Conservation (phyloP, 2,888 invertebrate genomes). For the Fragum sueziense region DNA sequence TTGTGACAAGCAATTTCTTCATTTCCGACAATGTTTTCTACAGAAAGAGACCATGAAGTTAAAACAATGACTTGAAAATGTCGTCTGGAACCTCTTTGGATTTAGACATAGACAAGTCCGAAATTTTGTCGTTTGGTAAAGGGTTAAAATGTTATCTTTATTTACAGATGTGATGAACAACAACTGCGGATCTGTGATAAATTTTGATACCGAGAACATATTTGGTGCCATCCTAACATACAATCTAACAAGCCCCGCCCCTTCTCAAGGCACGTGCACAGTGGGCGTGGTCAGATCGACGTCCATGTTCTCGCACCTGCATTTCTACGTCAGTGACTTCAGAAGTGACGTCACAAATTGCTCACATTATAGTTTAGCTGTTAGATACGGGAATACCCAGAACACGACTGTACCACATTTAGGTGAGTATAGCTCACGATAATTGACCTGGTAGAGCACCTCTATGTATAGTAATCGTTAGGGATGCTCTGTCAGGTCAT, state of each 20-base stretch:
- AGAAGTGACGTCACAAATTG: background rate
- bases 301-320: conserved; percentile 1
- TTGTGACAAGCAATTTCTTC: too few species aligned
- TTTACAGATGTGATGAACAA: conserved; percentile 2
- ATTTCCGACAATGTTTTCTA: background rate
- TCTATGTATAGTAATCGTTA: too few species aligned
- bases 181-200: background rate
- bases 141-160: too few species aligned
- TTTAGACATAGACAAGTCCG: too few species aligned
- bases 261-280: background rate
- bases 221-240: background rate
- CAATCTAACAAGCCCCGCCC: background rate
- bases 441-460: too few species aligned
- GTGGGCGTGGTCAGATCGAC: conserved; percentile 1
- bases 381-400: background rate
- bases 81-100: too few species aligned
- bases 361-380: conserved; percentile 4
- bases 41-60: too few species aligned
- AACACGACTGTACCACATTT: background rate
- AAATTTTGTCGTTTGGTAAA: too few species aligned
- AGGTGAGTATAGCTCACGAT: background rate
- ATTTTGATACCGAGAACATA: background rate
- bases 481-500: too few species aligned
- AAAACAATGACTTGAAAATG: too few species aligned
- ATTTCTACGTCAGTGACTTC: conserved; percentile 5